Conservation (phyloP, 1,140 invertebrate species). For the Cecropterus lyciades region DNA sequence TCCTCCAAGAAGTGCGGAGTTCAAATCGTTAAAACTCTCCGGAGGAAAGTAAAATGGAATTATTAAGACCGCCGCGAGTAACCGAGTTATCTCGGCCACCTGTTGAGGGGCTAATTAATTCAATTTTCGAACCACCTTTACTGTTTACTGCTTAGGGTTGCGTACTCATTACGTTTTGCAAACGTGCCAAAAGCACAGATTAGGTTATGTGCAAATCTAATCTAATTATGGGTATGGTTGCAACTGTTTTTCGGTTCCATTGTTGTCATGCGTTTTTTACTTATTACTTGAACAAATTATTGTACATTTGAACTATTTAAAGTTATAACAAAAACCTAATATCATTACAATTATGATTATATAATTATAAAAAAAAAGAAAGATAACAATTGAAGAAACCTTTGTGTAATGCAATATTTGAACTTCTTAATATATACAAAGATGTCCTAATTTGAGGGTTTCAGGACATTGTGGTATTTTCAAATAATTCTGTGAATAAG, state of each 20-base stretch:
- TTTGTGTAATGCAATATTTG: no score
- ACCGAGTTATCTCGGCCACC: slow-evolving; percentile 69
- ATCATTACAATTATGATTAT: no score
- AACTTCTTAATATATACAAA: no score
- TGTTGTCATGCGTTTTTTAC: no score
- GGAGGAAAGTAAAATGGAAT: slow-evolving; percentile 68
- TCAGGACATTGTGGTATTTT: no score
- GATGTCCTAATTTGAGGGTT: no score
- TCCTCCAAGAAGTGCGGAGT: slow-evolving; percentile 28
- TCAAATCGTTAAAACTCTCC: slow-evolving; percentile 69
- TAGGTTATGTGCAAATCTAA: not conserved
- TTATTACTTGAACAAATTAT: no score
- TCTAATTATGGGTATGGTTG: not conserved
- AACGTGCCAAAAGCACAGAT: slow-evolving; percentile 2
- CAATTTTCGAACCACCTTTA: slow-evolving; percentile 62
- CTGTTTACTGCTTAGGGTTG: slow-evolving; percentile 47
- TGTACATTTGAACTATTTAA: no score
- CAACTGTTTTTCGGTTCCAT: not conserved
- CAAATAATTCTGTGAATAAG: no score
- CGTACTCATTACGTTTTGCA: slow-evolving; percentile 13
- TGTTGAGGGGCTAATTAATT: slow-evolving; percentile 78
- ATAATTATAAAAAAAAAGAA: no score
- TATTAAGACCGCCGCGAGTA: slow-evolving; percentile 63
- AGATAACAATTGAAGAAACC: no score
- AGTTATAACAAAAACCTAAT: no score